phyloP scores from a whole-genome alignment of 2,888 invertebrate genomes.

The Ligdia adustata region DNA sequence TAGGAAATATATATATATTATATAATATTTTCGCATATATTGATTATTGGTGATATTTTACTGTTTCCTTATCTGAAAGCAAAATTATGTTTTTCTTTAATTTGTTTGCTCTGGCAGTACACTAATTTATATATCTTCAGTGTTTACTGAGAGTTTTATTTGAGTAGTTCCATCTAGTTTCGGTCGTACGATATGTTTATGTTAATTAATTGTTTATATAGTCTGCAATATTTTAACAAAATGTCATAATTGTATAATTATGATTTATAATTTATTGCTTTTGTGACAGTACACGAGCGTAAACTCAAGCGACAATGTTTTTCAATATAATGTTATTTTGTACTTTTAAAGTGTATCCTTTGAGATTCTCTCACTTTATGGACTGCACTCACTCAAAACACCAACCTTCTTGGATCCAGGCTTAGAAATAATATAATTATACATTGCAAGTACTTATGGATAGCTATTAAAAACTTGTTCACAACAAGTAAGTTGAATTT shows the following conservation, averaged over 20 bases:
- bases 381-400: conserved; percentile 28
- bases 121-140: conserved; percentile 49
- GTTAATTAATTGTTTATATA: conserved; percentile 55
- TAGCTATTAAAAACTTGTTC: conserved; percentile 59
- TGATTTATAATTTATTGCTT: conserved; percentile 62
- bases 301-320: conserved; percentile 38
- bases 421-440: conserved; percentile 49
- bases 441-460: conserved; percentile 70
- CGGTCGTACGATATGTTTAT: conserved; percentile 50
- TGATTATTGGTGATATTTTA: conserved; percentile 57
- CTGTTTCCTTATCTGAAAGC: conserved; percentile 61
- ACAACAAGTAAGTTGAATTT: conserved; percentile 46
- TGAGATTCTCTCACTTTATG: conserved; percentile 25
- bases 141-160: conserved; percentile 53
- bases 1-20: conserved; percentile 43
- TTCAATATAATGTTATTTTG: conserved; percentile 40
- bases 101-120: conserved; percentile 56
- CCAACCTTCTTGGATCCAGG: conserved; percentile 34
- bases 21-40: conserved; percentile 58
- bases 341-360: conserved; percentile 38
- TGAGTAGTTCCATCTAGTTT: conserved; percentile 50
- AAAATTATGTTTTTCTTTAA: conserved; percentile 61
- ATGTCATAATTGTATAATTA: conserved; percentile 47
- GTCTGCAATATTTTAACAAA: conserved; percentile 64
- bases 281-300: conserved; percentile 46